phyloP scores from a whole-genome alignment of 2,797 vertebrate species.

The Spea hammondii region DNA sequence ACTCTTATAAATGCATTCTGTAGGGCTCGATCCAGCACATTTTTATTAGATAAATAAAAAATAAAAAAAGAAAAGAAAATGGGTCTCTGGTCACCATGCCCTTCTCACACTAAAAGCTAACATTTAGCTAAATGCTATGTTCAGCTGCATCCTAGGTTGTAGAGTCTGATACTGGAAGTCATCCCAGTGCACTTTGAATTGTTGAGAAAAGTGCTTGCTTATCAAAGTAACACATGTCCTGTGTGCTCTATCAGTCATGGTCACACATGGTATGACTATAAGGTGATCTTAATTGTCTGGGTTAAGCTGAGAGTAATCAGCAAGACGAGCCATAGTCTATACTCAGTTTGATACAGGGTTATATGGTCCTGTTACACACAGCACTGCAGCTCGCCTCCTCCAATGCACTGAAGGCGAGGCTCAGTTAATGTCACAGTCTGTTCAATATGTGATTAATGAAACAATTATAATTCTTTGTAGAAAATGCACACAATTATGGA shows the following conservation, averaged over 20 bases:
- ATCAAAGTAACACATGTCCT: constrained; percentile 30
- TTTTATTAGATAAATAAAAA: too few species aligned
- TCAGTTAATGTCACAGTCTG: neutral
- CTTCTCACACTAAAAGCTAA: too few species aligned
- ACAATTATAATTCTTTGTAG: neutral
- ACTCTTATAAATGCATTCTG: too few species aligned
- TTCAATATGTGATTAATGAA: neutral
- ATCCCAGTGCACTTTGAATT: constrained; percentile 38
- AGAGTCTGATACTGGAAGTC: constrained; percentile 25
- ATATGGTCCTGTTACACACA: neutral
- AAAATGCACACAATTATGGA: too few species aligned
- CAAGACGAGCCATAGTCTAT: constrained; percentile 5
- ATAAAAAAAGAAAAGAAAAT: too few species aligned
- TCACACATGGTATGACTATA: constrained; percentile 32
- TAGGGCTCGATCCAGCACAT: too few species aligned
- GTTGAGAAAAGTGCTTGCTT: constrained; percentile 24
- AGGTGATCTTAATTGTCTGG: constrained; percentile 8
- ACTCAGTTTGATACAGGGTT: neutral
- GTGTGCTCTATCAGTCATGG: constrained; percentile 26
- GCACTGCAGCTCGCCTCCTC: neutral
- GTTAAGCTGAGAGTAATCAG: neutral
- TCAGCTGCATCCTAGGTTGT: neutral
- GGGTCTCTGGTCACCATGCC: too few species aligned
- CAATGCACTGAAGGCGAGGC: neutral
- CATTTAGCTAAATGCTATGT: neutral